These are phyloP conservation scores for Platalea minor DNA, from an alignment of 2,797 vertebrate species.

Conservation along the genomic window DNA sequence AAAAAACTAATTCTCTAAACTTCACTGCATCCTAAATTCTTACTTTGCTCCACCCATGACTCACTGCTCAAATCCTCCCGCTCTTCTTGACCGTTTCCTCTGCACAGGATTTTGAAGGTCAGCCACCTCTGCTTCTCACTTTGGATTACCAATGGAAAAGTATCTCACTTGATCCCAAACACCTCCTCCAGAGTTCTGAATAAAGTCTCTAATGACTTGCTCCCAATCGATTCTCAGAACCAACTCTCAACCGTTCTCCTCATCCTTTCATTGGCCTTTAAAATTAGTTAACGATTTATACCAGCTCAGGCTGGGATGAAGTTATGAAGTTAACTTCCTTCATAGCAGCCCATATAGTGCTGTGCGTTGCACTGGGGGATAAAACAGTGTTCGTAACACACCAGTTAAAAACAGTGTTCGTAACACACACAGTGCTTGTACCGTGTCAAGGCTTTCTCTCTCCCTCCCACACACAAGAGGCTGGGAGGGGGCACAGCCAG, in stretches of 20 bases:
- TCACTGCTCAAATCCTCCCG: neutral
- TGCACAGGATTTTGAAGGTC: neutral
- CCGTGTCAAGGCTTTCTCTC: neutral
- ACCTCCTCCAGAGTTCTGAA: neutral
- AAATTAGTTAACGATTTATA: neutral
- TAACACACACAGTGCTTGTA: neutral
- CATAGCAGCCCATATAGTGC: neutral
- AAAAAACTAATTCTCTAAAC: neutral
- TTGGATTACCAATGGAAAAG: neutral
- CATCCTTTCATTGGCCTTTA: neutral
- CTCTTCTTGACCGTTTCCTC: conserved; percentile 2
- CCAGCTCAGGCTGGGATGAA: neutral
- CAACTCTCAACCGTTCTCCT: neutral
- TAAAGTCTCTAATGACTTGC: neutral
- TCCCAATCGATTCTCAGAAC: neutral
- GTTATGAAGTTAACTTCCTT: neutral
- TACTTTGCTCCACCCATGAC: neutral
- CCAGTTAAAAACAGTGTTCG: neutral
- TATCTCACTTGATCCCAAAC: neutral
- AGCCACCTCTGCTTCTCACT: neutral
- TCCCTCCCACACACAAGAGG: neutral
- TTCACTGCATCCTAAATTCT: neutral
- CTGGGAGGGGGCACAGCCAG: neutral
- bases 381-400: neutral
- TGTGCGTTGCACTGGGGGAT: neutral